Evolutionary conservation across 1,140 invertebrate genomes (phyloP).

Genomic region (Drosophila ananassae): DNA sequence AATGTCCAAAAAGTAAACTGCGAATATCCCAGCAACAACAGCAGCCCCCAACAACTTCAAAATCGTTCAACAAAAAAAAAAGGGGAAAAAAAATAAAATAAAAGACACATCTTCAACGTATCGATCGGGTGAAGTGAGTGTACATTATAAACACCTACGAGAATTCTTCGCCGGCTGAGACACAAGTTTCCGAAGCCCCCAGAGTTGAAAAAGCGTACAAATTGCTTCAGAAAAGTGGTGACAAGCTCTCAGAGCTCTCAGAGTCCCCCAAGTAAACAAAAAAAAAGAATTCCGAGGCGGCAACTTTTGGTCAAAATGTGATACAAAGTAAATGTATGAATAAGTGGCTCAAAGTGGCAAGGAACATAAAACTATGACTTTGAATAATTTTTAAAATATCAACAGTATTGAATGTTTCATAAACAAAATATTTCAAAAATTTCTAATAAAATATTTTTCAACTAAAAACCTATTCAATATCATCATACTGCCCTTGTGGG

Average conservation of each 20-base stretch:
- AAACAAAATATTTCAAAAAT: neutral
- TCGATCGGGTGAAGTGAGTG: constrained; percentile 58
- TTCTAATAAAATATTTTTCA: neutral
- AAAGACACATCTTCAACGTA: constrained; percentile 52
- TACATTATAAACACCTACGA: constrained; percentile 82
- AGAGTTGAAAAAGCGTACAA: constrained; percentile 70
- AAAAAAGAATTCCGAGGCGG: constrained; percentile 17
- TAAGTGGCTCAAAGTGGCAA: constrained; percentile 4
- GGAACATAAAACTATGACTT: neutral
- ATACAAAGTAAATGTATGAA: constrained; percentile 58
- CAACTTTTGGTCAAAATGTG: constrained; percentile 13
- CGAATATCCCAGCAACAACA: constrained; percentile 52
- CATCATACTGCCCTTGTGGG: neutral
- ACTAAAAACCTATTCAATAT: neutral
- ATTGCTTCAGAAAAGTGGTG: constrained; percentile 78
- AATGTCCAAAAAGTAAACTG: constrained; percentile 83
- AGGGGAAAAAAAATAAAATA: constrained; percentile 1
- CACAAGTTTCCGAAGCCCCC: constrained; percentile 55
- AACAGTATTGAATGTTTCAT: neutral
- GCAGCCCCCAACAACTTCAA: constrained; percentile 49
- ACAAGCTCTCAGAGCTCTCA: constrained; percentile 59
- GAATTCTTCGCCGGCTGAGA: constrained; percentile 54
- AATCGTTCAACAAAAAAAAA: constrained; percentile 51
- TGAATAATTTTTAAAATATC: neutral
- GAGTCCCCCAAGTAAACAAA: constrained; percentile 23